Evolutionary conservation across 2,797 vertebrate species (phyloP).

Genomic region (Catharus ustulatus): DNA sequence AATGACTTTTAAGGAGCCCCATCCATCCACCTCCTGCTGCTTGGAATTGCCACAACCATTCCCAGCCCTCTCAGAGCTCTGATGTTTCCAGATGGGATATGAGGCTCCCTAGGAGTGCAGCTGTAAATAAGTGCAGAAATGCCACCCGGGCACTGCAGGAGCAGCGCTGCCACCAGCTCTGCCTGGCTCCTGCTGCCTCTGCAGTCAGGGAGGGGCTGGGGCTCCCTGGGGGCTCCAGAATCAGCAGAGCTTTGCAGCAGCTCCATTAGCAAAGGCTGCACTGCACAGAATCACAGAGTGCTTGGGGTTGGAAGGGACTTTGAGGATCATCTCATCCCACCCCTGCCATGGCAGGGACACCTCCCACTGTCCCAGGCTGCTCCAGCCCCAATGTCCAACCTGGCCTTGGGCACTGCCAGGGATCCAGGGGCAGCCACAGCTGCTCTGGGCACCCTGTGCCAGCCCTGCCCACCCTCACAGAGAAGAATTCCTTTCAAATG

Average conservation of each 20-base stretch:
- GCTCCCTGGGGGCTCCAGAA: not conserved
- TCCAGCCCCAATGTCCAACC: fast-evolving
- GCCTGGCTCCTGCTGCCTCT: not conserved
- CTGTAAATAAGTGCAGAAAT: constrained; percentile 3
- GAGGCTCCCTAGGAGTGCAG: not conserved
- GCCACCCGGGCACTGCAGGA: not conserved
- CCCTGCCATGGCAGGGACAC: not conserved
- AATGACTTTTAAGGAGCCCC: not conserved
- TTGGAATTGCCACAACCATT: not conserved
- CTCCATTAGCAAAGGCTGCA: not conserved
- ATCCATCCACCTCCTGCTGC: constrained; percentile 17
- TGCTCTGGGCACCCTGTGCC: not conserved
- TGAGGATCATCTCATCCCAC: fast-evolving
- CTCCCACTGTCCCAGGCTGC: fast-evolving
- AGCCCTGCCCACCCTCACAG: fast-evolving
- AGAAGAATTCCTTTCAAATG: not conserved
- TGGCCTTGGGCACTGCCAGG: not conserved
- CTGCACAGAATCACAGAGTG: not conserved
- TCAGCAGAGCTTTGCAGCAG: not conserved
- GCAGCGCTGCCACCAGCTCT: not conserved
- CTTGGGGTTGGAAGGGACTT: not conserved
- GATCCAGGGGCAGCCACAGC: not conserved
- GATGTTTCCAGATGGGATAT: constrained; percentile 32
- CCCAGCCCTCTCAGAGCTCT: not conserved
- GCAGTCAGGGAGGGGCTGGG: not conserved